These are phyloP conservation scores for Neodiprion fabricii DNA, from an alignment of 1,140 invertebrate species.

Conservation along the genomic window DNA sequence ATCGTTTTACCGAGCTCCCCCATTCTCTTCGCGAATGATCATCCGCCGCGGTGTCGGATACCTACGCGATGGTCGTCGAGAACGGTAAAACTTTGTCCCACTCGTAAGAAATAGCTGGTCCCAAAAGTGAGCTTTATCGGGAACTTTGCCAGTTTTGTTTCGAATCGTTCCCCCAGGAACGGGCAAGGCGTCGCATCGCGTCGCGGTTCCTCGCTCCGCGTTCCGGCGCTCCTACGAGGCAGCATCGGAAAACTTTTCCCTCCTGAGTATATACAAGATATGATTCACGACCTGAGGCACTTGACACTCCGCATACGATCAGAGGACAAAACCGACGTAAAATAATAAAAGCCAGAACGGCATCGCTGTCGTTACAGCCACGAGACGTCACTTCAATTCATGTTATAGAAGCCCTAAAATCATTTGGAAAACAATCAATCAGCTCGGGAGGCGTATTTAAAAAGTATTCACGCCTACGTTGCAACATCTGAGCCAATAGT, in stretches of 20 bases:
- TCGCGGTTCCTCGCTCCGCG: not conserved
- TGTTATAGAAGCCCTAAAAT: no score
- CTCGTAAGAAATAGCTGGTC: constrained; percentile 1
- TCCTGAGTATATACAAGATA: not conserved
- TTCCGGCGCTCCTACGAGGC: not conserved
- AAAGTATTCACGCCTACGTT: no score
- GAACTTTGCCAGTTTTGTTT: constrained; percentile 8
- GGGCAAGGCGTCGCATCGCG: not conserved
- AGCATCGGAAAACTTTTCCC: not conserved
- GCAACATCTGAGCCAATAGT: no score
- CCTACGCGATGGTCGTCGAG: not conserved
- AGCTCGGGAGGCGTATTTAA: no score
- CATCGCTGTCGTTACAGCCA: no score
- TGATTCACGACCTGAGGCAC: no score
- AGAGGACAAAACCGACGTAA: no score
- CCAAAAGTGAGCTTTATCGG: constrained; percentile 12
- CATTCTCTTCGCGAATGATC: not conserved
- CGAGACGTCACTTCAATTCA: no score
- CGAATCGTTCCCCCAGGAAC: constrained; percentile 4
- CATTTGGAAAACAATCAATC: no score
- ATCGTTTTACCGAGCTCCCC: not conserved
- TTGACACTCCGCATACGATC: no score
- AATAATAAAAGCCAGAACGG: no score
- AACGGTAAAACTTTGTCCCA: not conserved
- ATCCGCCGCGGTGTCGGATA: not conserved